Percentiles rank a stretch among this genome's conserved stretches.
Evolutionary conservation across 2,797 vertebrate genomes (phyloP).

Genomic region (Centropyge bicolor): DNA sequence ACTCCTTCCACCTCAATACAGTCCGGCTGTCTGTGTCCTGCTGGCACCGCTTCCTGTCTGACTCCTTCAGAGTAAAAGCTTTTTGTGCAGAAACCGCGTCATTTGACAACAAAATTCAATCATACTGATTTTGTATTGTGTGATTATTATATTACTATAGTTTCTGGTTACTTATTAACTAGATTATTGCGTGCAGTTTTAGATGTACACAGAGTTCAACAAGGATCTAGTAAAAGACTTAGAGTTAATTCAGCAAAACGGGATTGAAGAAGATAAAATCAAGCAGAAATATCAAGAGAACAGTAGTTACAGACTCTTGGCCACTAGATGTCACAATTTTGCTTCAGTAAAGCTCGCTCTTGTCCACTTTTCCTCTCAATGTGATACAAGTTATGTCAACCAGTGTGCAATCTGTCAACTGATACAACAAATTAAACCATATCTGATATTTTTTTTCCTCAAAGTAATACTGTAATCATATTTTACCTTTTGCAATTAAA

Average conservation of each 20-base stretch:
- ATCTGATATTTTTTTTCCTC: background rate
- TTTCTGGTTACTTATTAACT: too few relatives aligned
- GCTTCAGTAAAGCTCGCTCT: background rate
- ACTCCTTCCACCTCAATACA: constrained; percentile 1
- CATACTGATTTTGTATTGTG: background rate
- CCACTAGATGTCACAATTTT: background rate
- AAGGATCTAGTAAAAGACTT: background rate
- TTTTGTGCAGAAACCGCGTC: fast-evolving
- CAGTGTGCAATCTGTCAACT: background rate
- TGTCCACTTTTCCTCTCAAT: too few relatives aligned
- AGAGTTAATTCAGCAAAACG: background rate
- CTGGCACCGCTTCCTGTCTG: constrained; percentile 15
- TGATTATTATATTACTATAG: too few relatives aligned
- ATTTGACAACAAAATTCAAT: background rate
- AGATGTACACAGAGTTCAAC: background rate
- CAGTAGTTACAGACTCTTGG: background rate
- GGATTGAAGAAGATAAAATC: too few relatives aligned
- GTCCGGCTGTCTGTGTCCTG: background rate
- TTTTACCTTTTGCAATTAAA: background rate
- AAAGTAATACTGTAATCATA: background rate
- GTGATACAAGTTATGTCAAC: background rate
- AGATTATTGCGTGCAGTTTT: too few relatives aligned
- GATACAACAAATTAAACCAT: background rate
- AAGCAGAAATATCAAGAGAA: background rate
- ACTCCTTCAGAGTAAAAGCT: constrained; percentile 51